These are phyloP conservation scores for Euborellia annulipes DNA, from an alignment of 1,140 invertebrate species.

Conservation along the genomic window DNA sequence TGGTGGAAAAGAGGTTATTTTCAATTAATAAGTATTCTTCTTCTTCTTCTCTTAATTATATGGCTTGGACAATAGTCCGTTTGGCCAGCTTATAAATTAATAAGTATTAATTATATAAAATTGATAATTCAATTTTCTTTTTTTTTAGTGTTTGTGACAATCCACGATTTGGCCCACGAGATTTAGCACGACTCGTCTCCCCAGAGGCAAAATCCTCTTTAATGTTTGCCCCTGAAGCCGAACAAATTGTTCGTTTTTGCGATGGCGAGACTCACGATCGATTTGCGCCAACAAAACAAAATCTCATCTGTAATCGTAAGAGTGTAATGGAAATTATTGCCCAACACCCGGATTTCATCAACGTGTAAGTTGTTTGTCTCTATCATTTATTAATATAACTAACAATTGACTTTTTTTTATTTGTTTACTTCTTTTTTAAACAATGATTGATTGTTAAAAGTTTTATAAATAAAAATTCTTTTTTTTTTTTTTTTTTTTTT, in stretches of 20 bases:
- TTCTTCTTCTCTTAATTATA: no score
- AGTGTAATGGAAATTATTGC: conserved; percentile 44
- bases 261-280: conserved; percentile 40
- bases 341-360: conserved; percentile 38
- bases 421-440: conserved; percentile 8
- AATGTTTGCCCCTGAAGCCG: conserved; percentile 32
- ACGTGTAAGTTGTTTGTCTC: conserved; percentile 19
- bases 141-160: conserved; percentile 9
- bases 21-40: no score
- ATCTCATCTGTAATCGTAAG: conserved; percentile 40
- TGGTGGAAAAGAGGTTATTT: no score
- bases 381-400: no score
- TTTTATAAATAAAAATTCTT: not conserved
- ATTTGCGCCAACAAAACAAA: conserved; percentile 49
- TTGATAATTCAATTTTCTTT: no score
- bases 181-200: conserved; percentile 21
- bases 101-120: no score
- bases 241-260: conserved; percentile 39
- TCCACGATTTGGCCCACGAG: not conserved
- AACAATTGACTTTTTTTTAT: conserved; percentile 9
- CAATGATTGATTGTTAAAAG: not conserved
- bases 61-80: no score
- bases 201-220: conserved; percentile 33
- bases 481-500: conserved; percentile 1
- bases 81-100: no score